These are phyloP conservation scores for Pseudomugil tenellus DNA, from an alignment of 2,797 vertebrate genomes.

Conservation along the genomic window DNA sequence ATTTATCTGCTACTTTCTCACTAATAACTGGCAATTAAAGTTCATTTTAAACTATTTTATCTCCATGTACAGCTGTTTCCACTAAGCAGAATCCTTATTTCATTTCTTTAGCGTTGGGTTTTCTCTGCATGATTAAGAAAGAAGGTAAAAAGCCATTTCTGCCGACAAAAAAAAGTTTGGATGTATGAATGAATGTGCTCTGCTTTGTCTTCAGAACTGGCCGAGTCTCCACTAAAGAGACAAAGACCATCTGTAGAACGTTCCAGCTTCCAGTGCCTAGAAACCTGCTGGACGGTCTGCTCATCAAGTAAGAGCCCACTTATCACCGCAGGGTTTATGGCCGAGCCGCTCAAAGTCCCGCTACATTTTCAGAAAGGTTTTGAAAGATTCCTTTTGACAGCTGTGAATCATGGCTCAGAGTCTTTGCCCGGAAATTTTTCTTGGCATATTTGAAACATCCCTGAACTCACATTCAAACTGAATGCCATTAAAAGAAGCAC, in stretches of 20 bases:
- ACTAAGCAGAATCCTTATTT: background rate
- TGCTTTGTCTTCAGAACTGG: conserved; percentile 79
- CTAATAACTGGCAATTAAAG: too few relatives aligned
- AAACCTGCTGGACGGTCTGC: conserved; percentile 82
- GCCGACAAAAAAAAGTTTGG: background rate
- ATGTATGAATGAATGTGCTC: background rate
- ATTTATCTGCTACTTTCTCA: background rate
- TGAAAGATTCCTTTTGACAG: conserved; percentile 11
- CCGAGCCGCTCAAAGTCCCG: background rate
- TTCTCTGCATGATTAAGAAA: background rate
- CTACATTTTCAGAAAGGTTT: background rate
- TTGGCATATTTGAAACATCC: conserved; percentile 17
- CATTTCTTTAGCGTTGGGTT: background rate
- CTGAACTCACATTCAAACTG: background rate
- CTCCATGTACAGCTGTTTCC: background rate
- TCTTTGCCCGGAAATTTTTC: conserved; percentile 17
- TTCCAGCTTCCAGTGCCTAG: conserved; percentile 86
- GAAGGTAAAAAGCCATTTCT: background rate
- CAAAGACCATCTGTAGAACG: conserved; percentile 86
- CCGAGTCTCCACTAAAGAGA: conserved; percentile 77
- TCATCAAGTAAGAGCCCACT: conserved; percentile 81
- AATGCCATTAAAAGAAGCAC: too few relatives aligned
- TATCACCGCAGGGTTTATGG: background rate
- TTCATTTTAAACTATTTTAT: background rate
- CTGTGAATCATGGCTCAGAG: conserved; percentile 8